Conservation (phyloP, 2,888 invertebrate genomes). For the Patella depressa region DNA sequence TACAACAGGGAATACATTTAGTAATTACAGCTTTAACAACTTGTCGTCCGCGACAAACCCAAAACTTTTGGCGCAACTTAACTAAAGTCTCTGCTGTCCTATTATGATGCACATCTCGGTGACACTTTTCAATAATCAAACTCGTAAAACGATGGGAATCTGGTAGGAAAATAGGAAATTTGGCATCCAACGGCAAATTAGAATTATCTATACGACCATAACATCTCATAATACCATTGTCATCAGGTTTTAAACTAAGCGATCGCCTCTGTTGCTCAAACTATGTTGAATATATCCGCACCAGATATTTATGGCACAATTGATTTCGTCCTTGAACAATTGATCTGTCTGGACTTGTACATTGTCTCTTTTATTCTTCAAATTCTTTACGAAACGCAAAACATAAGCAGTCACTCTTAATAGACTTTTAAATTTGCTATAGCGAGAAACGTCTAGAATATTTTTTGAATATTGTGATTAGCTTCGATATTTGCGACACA, state of each 20-base stretch:
- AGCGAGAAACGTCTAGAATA: too few relatives aligned
- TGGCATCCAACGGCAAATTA: neutral
- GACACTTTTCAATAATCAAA: neutral
- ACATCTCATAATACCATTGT: neutral
- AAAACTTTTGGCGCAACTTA: neutral
- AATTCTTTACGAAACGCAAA: neutral
- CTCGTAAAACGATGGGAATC: neutral
- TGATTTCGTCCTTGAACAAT: neutral
- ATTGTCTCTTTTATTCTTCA: neutral
- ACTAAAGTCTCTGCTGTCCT: neutral
- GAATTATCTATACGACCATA: neutral
- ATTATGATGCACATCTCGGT: neutral
- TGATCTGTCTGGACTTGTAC: neutral
- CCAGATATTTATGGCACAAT: neutral
- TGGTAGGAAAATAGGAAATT: neutral
- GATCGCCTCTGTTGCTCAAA: neutral
- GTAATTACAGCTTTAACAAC: neutral
- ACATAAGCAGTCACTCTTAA: slow-evolving; percentile 1
- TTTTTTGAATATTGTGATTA: too few relatives aligned
- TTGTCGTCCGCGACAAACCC: neutral
- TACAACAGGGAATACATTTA: neutral
- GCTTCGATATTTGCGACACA: too few relatives aligned
- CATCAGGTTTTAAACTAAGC: neutral
- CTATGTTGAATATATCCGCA: neutral
- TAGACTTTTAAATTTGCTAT: too few relatives aligned